phyloP scores from a whole-genome alignment of 2,888 invertebrate species.

The Melanargia galathea region DNA sequence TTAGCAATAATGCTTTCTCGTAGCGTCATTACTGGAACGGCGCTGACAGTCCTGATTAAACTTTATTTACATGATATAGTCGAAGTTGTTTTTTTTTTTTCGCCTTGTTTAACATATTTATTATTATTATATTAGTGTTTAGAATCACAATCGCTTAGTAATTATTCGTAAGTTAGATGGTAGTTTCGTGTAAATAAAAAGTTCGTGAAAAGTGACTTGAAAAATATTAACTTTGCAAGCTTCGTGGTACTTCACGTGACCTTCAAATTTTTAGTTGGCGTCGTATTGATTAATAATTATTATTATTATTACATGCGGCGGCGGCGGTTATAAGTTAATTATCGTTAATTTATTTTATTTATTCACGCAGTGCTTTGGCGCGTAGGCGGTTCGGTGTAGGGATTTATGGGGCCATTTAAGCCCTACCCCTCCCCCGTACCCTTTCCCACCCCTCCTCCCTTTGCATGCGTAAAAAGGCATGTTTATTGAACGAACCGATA shows the following conservation, averaged over 20 bases:
- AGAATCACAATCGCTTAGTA: too few species aligned
- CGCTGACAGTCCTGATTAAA: background rate
- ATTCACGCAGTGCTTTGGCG: background rate
- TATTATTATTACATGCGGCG: background rate
- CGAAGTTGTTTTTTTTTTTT: too few species aligned
- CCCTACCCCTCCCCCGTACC: background rate
- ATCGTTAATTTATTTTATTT: constrained; percentile 4
- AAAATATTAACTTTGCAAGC: too few species aligned
- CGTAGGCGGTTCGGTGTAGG: background rate
- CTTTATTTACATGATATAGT: background rate
- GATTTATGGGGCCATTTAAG: constrained; percentile 16
- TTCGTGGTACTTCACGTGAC: too few species aligned
- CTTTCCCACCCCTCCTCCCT: background rate
- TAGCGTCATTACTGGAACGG: background rate
- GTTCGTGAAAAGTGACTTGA: too few species aligned
- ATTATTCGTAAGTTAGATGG: too few species aligned
- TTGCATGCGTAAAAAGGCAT: constrained; percentile 16
- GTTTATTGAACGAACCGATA: constrained; percentile 11
- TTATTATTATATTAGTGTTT: too few species aligned
- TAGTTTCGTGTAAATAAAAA: too few species aligned
- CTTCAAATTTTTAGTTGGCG: too few species aligned
- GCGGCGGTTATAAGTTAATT: background rate
- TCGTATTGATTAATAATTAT: background rate
- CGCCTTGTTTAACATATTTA: too few species aligned
- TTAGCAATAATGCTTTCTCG: background rate